Base-by-base conservation (phyloP, 1,140 invertebrate genomes). In the Eufriesea mexicana region DNA sequence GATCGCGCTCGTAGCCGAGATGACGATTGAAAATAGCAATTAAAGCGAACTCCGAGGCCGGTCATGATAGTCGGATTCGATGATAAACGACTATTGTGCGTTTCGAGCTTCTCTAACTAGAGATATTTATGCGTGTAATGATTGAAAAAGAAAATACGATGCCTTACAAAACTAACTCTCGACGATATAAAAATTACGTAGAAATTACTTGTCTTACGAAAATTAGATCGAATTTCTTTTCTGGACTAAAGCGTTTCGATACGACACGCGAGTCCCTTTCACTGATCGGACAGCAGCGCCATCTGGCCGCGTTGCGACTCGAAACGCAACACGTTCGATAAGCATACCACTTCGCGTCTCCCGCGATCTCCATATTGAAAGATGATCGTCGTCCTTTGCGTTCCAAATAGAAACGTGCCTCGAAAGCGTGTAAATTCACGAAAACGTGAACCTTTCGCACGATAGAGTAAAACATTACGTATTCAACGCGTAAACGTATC, bases 161-260 rank as follows among this genome's bases (percentile, higher is more conserved):
- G n/a, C 45, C 47, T 76, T 64, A 76, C 25, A 64, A 64, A 76
- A 76, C 47, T 61, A 76, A 25, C 28, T 76, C 25, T 76, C 25
- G 74, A 49, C 23, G 45, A 47, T 76, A 49, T 35, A 51, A 76
- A 51, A 76, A 23, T 75, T 59, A 62, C 55, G 51, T 28, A 70
- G 45, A 70, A 70, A 47, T 45, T 67, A 6, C 8, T 9, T 49
- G 67, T n/a, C 35, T 59, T 59, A 59, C 57, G 57, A 59, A 59
- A n/a, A 59, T 25, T 23, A 2, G 20, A 9, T 71, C 51, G 28
- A 51, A 70, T 51, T 70, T 5, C 9, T 51, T 25, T 18, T 28
- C 5, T 20, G 45, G n/a, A 70, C 9, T 5, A 18, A 51, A 70
- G 25, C n/a, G 35, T 67, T 54, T 72, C 42, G 45, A 23, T 35